Base-by-base conservation (phyloP, 2,888 invertebrate genomes). In the Campoplex capitator region DNA sequence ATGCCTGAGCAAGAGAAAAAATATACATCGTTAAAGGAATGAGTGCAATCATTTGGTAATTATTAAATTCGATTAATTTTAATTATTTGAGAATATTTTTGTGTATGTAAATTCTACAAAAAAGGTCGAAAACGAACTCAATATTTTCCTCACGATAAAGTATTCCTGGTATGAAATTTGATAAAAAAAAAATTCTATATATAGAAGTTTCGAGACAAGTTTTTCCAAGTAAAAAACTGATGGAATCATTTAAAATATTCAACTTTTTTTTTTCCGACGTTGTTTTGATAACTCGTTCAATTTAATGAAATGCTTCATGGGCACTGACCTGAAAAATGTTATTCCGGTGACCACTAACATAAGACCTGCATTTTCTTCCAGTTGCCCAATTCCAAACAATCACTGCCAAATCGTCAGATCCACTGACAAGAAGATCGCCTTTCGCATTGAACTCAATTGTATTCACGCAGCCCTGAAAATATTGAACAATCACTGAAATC, bases 311-410 rank as follows among this genome's bases (percentile, higher is more conserved):
- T 1, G 28, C 23, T 58, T 58, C 8, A 32, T 58, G 8, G 28
- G 13, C 8, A 62, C 13, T 28, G 94, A 98, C 97, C 95, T 98
- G 98, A 94, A 99, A 99, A 79, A 99, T 97, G 93, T 99, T 99
- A 56, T 97, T 96, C 88, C 96, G 96, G 95, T 99, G 99, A 2
- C 98, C 98, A 32, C 97, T 98, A 90, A 96, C 96, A 91, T 97
- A 97, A 3, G 95, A 95, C 89, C 97, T 95, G 54, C 96, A 93
- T 1, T 96, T 95, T 88, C 96, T 96, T 80, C 97, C 97, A 16
- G 95, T 95, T 23, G 97, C 96, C 99, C 99, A 99, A 93, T 99
- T 97, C 99, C 99, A 99, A 13, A 99, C 95, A 16, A 97, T 96
- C 8, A 99, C 96, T 87, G 96, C 96, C 75, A 97, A 96, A 95